phyloP scores from a whole-genome alignment of 2,888 invertebrate species.

The Philopedon plagiatum region DNA sequence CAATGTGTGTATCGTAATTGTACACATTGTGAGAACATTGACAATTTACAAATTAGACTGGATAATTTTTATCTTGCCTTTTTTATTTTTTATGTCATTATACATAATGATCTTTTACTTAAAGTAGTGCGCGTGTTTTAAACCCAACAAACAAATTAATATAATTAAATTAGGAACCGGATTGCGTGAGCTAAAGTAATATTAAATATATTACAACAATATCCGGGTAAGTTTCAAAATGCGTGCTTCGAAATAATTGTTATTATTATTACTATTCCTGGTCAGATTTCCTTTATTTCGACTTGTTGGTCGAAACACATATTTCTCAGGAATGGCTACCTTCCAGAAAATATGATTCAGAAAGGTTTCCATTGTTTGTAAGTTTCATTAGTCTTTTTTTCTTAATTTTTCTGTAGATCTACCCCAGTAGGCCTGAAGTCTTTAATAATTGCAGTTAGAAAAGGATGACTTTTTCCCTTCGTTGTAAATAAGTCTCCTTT shows the following conservation, averaged over 20 bases:
- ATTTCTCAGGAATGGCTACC: neutral
- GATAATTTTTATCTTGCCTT: too few relatives aligned
- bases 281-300: constrained; percentile 15
- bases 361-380: too few relatives aligned
- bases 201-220: neutral
- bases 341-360: neutral
- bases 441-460: too few relatives aligned
- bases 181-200: neutral
- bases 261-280: neutral
- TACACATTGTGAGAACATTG: too few relatives aligned
- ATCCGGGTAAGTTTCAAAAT: neutral
- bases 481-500: too few relatives aligned
- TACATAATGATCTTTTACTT: neutral
- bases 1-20: too few relatives aligned
- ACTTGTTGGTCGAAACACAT: neutral
- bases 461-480: too few relatives aligned
- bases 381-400: too few relatives aligned
- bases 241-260: neutral
- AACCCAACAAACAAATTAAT: neutral
- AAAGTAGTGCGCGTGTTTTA: neutral
- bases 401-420: too few relatives aligned
- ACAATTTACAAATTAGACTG: too few relatives aligned
- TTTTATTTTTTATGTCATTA: neutral
- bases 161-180: neutral
- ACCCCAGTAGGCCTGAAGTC: too few relatives aligned